Conservation (phyloP, 2,888 invertebrate genomes). For the Acheta domesticus region DNA sequence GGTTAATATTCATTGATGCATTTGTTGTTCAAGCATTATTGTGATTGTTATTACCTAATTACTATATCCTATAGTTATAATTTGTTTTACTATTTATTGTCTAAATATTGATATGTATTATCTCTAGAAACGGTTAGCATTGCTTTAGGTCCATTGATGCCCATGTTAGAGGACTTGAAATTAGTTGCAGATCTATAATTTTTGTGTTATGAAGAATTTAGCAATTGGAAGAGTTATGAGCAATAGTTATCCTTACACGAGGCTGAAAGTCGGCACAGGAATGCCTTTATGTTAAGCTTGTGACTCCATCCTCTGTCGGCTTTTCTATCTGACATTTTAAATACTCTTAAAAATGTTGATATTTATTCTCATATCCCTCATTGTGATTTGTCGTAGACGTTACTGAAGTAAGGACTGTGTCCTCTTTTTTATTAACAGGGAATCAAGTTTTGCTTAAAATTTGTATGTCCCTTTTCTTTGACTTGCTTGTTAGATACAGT, state of each 20-base stretch:
- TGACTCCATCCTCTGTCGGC: slow-evolving; percentile 9
- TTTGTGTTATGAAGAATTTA: not conserved
- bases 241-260: slow-evolving; percentile 1
- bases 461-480: not conserved
- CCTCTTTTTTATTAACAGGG: not conserved
- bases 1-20: slow-evolving; percentile 28
- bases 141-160: not conserved
- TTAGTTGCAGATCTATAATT: not conserved
- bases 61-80: slow-evolving; percentile 25
- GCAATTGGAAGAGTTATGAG: not conserved
- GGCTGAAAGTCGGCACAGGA: slow-evolving; percentile 11
- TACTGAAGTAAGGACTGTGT: not conserved
- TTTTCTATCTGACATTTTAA: slow-evolving; percentile 7
- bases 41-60: slow-evolving; percentile 30
- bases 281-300: slow-evolving; percentile 3
- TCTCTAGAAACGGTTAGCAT: not conserved
- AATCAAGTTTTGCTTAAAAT: slow-evolving; percentile 8
- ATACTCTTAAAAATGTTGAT: not conserved
- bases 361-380: not conserved
- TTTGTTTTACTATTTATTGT: slow-evolving; percentile 29
- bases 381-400: not conserved
- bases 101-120: not conserved
- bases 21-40: slow-evolving; percentile 32
- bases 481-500: not conserved
- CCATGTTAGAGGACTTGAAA: not conserved